Evolutionary conservation across 2,797 vertebrate genomes (phyloP).

Genomic region (Trematomus bernacchii): DNA sequence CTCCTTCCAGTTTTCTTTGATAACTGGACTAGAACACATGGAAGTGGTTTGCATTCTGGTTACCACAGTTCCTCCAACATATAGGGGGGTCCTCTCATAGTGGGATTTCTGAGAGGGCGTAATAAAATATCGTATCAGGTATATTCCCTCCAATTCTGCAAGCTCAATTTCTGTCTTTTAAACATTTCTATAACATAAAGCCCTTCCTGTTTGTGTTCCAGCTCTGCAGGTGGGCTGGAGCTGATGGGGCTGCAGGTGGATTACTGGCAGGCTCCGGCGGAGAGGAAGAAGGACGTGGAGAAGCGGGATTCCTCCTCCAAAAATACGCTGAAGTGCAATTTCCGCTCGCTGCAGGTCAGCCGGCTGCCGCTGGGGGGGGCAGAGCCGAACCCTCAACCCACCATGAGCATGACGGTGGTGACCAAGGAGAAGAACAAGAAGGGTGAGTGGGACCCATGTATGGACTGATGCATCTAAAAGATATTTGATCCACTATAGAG

Average conservation of each 20-base stretch:
- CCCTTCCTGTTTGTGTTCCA: slow-evolving; percentile 37
- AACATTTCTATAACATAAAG: background rate
- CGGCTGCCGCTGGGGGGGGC: slow-evolving; percentile 90
- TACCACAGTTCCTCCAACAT: too few species aligned
- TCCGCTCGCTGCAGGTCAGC: slow-evolving; percentile 99
- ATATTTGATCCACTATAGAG: too few species aligned
- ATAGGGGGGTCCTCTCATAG: too few species aligned
- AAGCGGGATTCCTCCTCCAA: slow-evolving; percentile 94
- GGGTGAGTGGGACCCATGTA: slow-evolving; percentile 77
- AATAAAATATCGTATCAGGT: too few species aligned
- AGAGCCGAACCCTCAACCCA: slow-evolving; percentile 87
- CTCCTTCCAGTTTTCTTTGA: too few species aligned
- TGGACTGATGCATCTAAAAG: background rate
- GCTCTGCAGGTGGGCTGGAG: slow-evolving; percentile 86
- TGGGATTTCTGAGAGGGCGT: too few species aligned
- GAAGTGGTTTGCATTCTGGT: too few species aligned
- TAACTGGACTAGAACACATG: too few species aligned
- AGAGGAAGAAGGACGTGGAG: slow-evolving; percentile 94
- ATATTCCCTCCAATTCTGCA: too few species aligned
- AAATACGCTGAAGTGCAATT: slow-evolving; percentile 99
- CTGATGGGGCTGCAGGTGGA: slow-evolving; percentile 98
- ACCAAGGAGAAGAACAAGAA: slow-evolving; percentile 99
- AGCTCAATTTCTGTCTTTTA: too few species aligned
- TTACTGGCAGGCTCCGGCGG: slow-evolving; percentile 93
- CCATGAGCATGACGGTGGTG: slow-evolving; percentile 98